Evolutionary conservation across 2,113 vertebrate species (phyloP).

Genomic region (Sceloporus undulatus): DNA sequence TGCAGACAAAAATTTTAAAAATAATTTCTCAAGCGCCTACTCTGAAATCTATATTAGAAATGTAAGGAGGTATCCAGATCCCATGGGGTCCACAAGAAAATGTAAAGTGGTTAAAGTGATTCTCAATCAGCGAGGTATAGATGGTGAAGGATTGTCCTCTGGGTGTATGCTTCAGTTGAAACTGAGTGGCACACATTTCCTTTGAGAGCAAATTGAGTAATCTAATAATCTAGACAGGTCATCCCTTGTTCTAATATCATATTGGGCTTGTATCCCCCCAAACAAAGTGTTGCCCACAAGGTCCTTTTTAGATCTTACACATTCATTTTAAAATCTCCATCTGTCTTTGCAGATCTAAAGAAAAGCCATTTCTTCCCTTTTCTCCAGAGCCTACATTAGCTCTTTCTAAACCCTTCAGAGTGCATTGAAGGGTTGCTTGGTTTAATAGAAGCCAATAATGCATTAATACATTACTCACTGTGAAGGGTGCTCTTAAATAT

Average conservation of each 20-base stretch:
- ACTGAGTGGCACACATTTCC: neutral
- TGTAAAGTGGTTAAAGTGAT: neutral
- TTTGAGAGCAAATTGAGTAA: too few species aligned
- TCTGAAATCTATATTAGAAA: neutral
- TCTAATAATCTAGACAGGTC: neutral
- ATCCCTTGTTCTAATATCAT: neutral
- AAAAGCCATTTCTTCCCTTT: conserved; percentile 14
- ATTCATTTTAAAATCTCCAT: neutral
- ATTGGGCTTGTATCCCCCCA: neutral
- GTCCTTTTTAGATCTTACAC: neutral
- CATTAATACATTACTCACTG: conserved; percentile 64
- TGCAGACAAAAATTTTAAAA: neutral
- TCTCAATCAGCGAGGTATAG: neutral
- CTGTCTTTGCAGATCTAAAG: neutral
- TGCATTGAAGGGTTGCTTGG: conserved; percentile 33
- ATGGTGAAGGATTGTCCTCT: neutral
- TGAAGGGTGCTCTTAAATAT: conserved; percentile 63
- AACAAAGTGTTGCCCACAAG: neutral
- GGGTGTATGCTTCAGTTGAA: neutral
- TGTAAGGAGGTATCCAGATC: neutral
- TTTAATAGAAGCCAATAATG: conserved; percentile 40
- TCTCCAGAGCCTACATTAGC: conserved; percentile 35
- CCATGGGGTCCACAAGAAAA: neutral
- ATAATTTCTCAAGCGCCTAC: neutral
- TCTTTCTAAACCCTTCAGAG: conserved; percentile 61